Base-by-base conservation (phyloP, 2,888 invertebrate species). In the Tiliacea aurago region DNA sequence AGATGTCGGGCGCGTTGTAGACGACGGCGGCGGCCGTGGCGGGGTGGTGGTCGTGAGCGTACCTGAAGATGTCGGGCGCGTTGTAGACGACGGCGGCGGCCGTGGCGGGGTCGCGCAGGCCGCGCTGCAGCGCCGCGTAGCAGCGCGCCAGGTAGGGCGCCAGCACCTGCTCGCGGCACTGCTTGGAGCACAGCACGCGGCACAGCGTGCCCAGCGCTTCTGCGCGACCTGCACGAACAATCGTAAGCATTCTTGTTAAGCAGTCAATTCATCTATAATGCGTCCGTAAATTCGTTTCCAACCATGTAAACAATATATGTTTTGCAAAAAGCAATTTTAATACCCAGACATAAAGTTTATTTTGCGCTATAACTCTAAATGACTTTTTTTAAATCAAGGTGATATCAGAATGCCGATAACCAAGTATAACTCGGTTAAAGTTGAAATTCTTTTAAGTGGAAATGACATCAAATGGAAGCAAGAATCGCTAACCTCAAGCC, bases 161-260 rank as follows among this genome's bases (percentile, higher is more conserved):
- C 70, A 99, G 96, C 86, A 99, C 99, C 90, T 98, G 98, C 95
- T 99, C 99, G 56, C 98, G 98, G 1, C 99, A 99, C 94, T 99
- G 99, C 95, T 99, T 99, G 0, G 99, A 98, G 93, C 99, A 99
- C 92, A 99, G 98, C 90, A 99, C 99, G 88, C 99, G 97, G 93
- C 99, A 99, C 37, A 99, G 95, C 5, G 99, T 98, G 37, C 99
- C 99, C 87, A 99, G 97, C 0, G 99, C 99, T 94, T 99, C 99
- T 0, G 99, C 99, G 76, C 99, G 97, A 2, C 99, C 98, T 91
- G 77, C 13, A 2, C 2, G 28, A 0, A 0, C 13, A 18, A 5
- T 2, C 6, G 13, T 5, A 20, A 2, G 13, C 28, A 28, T 43
- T 43, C 0, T 0, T 6, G 10, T 43, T 41, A 43, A 3, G 10